A percentile compares a stretch with the other conserved stretches of the same genome.
phyloP scores from a whole-genome alignment of 2,797 vertebrate species.

The Rachycentron canadum region DNA sequence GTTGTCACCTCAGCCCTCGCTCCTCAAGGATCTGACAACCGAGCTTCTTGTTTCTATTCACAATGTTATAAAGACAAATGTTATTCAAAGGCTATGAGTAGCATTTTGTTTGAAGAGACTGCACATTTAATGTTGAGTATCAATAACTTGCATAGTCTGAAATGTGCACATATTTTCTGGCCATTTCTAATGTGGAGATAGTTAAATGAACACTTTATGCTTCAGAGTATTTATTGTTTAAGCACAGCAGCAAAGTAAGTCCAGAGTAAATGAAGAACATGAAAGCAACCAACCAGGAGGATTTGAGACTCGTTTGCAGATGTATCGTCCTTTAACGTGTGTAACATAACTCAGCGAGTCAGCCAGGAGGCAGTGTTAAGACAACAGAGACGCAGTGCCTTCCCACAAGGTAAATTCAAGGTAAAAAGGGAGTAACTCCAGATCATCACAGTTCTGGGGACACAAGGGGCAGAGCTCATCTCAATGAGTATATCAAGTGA shows the following conservation, averaged over 20 bases:
- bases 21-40: background rate
- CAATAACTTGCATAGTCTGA: background rate
- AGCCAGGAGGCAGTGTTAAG: background rate
- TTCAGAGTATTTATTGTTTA: background rate
- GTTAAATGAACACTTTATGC: background rate
- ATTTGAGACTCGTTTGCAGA: background rate
- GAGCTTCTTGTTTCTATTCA: background rate
- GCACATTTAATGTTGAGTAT: background rate
- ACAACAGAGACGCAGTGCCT: background rate
- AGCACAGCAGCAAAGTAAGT: background rate
- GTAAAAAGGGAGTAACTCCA: too few species aligned
- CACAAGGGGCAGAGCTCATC: background rate
- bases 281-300: background rate
- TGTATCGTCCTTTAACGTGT: background rate
- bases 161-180: background rate
- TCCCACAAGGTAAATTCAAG: too few species aligned
- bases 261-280: background rate
- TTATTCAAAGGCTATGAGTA: background rate
- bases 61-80: background rate
- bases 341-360: background rate
- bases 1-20: too few species aligned
- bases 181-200: background rate
- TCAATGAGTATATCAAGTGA: background rate
- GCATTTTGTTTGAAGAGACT: background rate
- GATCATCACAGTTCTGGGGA: too few species aligned